A percentile compares a stretch with the other conserved stretches of the same genome.
phyloP scores from a whole-genome alignment of 2,797 vertebrate genomes.

The Catostomus latipinnis region DNA sequence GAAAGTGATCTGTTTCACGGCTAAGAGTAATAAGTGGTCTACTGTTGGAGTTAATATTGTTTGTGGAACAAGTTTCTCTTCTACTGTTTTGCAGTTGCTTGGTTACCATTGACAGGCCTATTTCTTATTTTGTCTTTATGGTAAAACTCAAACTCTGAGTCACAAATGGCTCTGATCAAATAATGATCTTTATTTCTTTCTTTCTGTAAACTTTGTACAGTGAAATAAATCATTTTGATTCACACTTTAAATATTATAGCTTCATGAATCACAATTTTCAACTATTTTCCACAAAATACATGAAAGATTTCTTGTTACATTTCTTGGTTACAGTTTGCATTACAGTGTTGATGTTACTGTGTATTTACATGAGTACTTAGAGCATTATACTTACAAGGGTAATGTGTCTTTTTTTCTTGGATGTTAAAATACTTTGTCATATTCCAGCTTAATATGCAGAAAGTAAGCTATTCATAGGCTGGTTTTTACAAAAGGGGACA shows the following conservation, averaged over 20 bases:
- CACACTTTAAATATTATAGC: background rate
- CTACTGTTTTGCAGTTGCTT: background rate
- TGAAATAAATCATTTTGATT: background rate
- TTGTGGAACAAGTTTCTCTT: constrained; percentile 6
- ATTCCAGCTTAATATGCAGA: no score
- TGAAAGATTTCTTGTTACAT: background rate
- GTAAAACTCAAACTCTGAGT: background rate
- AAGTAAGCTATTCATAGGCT: no score
- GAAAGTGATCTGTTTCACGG: background rate
- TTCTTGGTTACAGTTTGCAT: background rate
- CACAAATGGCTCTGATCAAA: background rate
- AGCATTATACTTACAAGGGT: no score
- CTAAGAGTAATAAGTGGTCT: background rate
- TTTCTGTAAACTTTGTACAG: background rate
- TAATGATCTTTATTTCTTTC: background rate
- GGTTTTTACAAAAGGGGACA: no score
- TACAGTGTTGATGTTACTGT: background rate
- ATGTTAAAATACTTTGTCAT: no score
- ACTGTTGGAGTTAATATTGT: background rate
- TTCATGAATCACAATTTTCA: constrained; percentile 2
- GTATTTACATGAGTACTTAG: background rate
- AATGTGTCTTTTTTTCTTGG: no score
- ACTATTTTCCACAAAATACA: background rate
- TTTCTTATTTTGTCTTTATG: background rate
- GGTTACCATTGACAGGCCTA: background rate